Base-by-base conservation (phyloP, 2,888 invertebrate species). In the Itoplectis maculator region DNA sequence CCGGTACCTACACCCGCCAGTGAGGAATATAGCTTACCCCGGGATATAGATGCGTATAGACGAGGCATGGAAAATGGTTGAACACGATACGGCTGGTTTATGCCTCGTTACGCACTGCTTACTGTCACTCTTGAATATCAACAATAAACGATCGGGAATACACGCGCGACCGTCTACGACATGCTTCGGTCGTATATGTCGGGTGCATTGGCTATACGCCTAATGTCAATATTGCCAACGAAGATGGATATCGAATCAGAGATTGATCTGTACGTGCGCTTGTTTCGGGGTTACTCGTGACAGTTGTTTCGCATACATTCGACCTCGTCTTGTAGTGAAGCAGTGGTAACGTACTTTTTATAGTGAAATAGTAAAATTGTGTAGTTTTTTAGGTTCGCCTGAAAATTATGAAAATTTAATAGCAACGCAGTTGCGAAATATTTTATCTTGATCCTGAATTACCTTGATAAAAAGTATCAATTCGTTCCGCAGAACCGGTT, bases 1-100 rank as follows among this genome's bases (percentile, higher is more conserved):
- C 65, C 18, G 13, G 65, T 65, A 65, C 65, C 65, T 37, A 61
- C n/a, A n/a, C 29, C 37, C 9, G 8, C 18, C 37, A 37, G 15
- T 0, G 23, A 3, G 2, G 8, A 6, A 29, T 15, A 68, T 68
- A 42, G n/a, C 15, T 20, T n/a, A 35, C 13, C 20, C 29, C 5
- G 29, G 4, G 40, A 7, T 29, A 20, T 1, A 0, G 18, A 69
- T 20, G 7, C 54, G 13, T n/a, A 18, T 40, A 70, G 9, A 18
- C 6, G 29, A 29, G 29, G 29, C 51, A 18, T 37, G 42, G 15
- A 18, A 42, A 40, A 42, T 42, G 2, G 40, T 40, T 40, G 42
- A 15, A 63, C 40, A 18, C 63, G 63, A 45, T 65, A 23, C 20
- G 42, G 42, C 23, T 61, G 40, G 61, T 15, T 61, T 18, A 15